Conservation (phyloP, 2,888 invertebrate genomes). For the Ctenicera cuprea region DNA sequence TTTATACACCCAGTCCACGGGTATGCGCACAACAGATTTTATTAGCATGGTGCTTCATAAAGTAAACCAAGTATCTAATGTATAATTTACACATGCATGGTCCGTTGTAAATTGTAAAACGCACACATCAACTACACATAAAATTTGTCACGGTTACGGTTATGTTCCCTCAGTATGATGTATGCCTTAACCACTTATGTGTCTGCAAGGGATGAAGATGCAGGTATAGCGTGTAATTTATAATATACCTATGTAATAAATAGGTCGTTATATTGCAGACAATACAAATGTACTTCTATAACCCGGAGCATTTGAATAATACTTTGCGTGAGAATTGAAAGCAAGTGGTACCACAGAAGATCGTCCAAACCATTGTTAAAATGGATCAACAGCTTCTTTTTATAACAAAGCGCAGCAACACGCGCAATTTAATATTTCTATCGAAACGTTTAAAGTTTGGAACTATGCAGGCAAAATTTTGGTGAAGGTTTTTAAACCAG, state of each 20-base stretch:
- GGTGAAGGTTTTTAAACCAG: slow-evolving; percentile 16
- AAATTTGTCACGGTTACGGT: slow-evolving; percentile 54
- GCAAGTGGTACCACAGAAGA: neutral
- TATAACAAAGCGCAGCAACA: neutral
- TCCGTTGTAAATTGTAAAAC: slow-evolving; percentile 17
- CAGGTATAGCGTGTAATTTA: slow-evolving; percentile 33
- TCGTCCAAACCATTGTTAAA: slow-evolving; percentile 3
- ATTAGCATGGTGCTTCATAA: neutral
- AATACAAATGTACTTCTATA: slow-evolving; percentile 7
- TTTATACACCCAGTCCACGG: no score
- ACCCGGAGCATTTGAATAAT: slow-evolving; percentile 5
- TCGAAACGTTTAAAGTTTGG: neutral
- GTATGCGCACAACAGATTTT: neutral
- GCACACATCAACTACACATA: slow-evolving; percentile 39
- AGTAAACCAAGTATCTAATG: slow-evolving; percentile 1
- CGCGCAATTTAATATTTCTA: neutral
- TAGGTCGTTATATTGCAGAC: slow-evolving; percentile 28
- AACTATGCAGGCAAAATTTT: neutral
- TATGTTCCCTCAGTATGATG: slow-evolving; percentile 43
- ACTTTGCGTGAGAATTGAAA: slow-evolving; percentile 23
- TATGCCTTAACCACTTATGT: slow-evolving; percentile 48
- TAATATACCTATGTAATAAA: slow-evolving; percentile 18
- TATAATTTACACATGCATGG: slow-evolving; percentile 17
- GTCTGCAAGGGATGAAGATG: slow-evolving; percentile 27
- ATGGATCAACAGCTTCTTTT: neutral